Base-by-base conservation (phyloP, 2,113 vertebrate species). In the Mesembrinibis cayennensis region DNA sequence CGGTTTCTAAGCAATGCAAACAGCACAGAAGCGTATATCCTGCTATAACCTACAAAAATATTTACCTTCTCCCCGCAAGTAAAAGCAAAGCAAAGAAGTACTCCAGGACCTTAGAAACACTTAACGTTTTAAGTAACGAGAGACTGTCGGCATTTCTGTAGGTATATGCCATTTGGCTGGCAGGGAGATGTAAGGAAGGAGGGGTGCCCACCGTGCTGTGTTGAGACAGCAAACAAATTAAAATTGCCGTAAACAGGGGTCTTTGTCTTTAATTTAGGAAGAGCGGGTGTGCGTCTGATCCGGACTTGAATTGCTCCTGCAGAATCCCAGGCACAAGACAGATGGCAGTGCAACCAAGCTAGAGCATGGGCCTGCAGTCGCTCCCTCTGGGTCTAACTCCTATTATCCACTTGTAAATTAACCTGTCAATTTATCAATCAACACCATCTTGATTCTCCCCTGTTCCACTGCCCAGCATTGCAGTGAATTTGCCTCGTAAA, bases 391-490 rank as follows among this genome's bases (percentile, higher is more conserved):
- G 98, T 98, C 98, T 98, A 98, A 98, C 98, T 99, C 98, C 99
- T 99, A 99, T 99, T 99, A 99, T 99, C 99, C 98, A 98, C 98
- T 99, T 97, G 99, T 99, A 99, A 99, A 99, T 99, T 99, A 99
- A 99, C 99, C 99, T 99, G 99, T 99, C 99, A 99, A 99, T 99
- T 99, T 99, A 99, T 99, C 99, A 99, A 99, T 99, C 99, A 99
- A 99, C 99, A 99, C 99, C 99, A 99, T 99, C 99, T 99, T 98
- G 98, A 98, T 99, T 99, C 99, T 99, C 98, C 98, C 99, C 98
- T 98, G 98, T 98, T 98, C 98, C 96, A 69, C 98, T 98, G 98
- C 98, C 98, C 98, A 95, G 98, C 98, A 96, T 98, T 97, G 98
- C 98, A 93, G 98, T 97, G 98, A 98, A 98, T 98, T 98, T 98